Percentiles rank a stretch among this genome's conserved stretches.
phyloP scores from a whole-genome alignment of 2,888 invertebrate genomes.

The Oscheius myriophilus region DNA sequence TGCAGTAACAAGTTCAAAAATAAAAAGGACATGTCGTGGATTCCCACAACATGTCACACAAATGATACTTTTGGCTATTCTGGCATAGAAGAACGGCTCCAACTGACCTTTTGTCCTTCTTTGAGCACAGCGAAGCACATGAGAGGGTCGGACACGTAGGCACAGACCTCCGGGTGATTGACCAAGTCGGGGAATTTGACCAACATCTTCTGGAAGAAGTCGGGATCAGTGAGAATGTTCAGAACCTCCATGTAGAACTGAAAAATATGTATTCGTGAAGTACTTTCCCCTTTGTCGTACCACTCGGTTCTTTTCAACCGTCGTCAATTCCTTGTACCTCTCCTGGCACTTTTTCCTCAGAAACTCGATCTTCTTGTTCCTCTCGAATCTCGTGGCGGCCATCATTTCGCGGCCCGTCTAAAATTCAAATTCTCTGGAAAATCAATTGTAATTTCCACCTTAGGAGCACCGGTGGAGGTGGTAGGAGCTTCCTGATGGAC shows the following conservation, averaged over 20 bases:
- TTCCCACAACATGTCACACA: too few relatives aligned
- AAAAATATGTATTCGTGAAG: too few relatives aligned
- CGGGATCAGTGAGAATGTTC: neutral
- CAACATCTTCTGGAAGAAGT: conserved; percentile 4
- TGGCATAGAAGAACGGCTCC: too few relatives aligned
- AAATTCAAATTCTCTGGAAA: too few relatives aligned
- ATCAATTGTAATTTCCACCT: conserved; percentile 18
- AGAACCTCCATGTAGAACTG: conserved; percentile 1
- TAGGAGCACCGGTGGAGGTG: neutral
- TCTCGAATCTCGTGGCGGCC: neutral
- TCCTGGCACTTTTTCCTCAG: conserved; percentile 5
- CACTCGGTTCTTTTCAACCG: neutral
- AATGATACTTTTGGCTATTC: too few relatives aligned
- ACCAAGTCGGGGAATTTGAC: conserved; percentile 12
- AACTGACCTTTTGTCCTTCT: neutral
- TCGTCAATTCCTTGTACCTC: neutral
- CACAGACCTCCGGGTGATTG: conserved; percentile 1
- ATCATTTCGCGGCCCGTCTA: too few relatives aligned
- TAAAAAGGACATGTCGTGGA: too few relatives aligned
- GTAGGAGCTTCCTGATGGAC: neutral
- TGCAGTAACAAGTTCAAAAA: too few relatives aligned
- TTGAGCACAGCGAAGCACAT: conserved; percentile 7
- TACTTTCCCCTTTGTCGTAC: too few relatives aligned
- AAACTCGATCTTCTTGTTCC: neutral
- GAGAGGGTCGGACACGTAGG: conserved; percentile 18